Base-by-base conservation (phyloP, 2,113 vertebrate genomes). In the Cygnus buccinator region DNA sequence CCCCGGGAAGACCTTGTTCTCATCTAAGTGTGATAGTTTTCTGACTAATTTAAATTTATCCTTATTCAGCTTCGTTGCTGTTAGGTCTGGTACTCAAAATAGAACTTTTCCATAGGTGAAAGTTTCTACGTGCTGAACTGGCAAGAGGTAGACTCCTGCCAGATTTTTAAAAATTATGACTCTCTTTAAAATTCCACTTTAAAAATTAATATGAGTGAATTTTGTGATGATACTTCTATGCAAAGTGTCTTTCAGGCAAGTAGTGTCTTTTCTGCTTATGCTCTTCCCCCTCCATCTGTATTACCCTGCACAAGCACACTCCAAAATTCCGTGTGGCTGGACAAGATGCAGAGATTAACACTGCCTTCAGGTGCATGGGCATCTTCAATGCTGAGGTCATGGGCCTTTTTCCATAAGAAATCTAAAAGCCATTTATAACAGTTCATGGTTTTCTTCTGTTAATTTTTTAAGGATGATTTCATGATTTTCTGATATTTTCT, bases 11-110 rank as follows among this genome's bases (percentile, higher is more conserved):
- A 67, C 46, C 29, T 91, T 62, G 18, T 80, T 71, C 82, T 85
- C 58, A 55, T 59, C 59, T 86, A 73, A 77, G 61, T 12, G 18
- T 59, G 57, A 70, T 80, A 55, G 11, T 71, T 95, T 94, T 77
- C 85, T 73, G 81, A 87, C 62, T 90, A 63, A 86, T 92, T 96
- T 86, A 59, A 94, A 63, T 90, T 62, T 87, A 59, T 62, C n/a
- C 48, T 88, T 81, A 83, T 81, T 84, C 52, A 67, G 66, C 48
- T 74, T 77, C 58, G 8, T 28, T 93, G 68, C 33, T 86, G 43
- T 86, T 37, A 78, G 50, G 12, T 26, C 57, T 88, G 25, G 37
- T 91, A 20, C 50, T 89, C 84, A 82, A 72, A 93, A 48, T 26
- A 76, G 35, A 55, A 54, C 7, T 13, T 91, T 84, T 65, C n/a